Evolutionary conservation across 1,140 invertebrate species (phyloP), one percentile per base, ranked within the genome.

Genomic region (Microplitis demolitor): DNA sequence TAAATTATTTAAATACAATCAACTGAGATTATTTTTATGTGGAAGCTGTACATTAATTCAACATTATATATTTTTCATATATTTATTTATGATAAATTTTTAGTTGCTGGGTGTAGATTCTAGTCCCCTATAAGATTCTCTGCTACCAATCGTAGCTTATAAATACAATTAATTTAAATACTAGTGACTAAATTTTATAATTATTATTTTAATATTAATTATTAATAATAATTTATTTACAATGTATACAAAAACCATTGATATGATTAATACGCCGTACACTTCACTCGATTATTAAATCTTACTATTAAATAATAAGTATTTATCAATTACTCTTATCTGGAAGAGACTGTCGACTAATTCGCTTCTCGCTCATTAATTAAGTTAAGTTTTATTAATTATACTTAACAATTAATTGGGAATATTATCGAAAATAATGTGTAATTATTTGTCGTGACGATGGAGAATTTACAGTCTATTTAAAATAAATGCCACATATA

Each of bases 161-260:
- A 53, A 9, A 51, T 13, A 9, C 74, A 75, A 77, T 69, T 81
- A 79, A 81, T 82, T 85, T 84, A 83, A 76, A 76, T 78, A 76
- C 80, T 84, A 84, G 80, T 84, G 81, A 82, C 81, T 85, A 82
- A 81, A 78, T 76, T 81, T 45, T 45, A 45, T 45, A 9, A 45
- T 45, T 9, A 9, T 45, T 45, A 45, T 39, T 39, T 8, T 39
- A 39, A 39, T 45, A 45, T 45, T 45, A 45, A 9, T 45, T 45
- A 45, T 45, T 70, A 61, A 80, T 80, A 82, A 80, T 80, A 66
- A 80, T 79, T 78, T 84, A 79, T 84, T 75, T 85, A 85, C 83
- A 83, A 78, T 84, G 77, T 82, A 80, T 84, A 85, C 79, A 85
- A 80, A 82, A 79, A 82, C 71, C 80, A 78, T 79, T 85, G 83